Evolutionary conservation across 2,797 vertebrate genomes (phyloP).

Genomic region (Spinibarbus caldwelli): DNA sequence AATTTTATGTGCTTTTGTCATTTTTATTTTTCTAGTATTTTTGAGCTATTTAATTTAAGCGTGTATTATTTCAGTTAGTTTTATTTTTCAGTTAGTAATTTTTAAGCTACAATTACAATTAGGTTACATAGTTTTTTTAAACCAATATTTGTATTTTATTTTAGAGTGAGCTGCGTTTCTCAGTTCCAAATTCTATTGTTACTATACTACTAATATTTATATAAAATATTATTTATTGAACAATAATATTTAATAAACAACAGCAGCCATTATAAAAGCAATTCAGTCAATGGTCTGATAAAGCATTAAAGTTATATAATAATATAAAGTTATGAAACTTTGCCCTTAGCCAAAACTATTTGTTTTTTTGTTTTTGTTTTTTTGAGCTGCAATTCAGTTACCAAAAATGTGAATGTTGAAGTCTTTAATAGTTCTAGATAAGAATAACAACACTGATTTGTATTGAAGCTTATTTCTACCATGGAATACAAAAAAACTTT

Average conservation of each 20-base stretch:
- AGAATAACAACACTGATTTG: background rate
- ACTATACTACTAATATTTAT: background rate
- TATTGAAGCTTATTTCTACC: background rate
- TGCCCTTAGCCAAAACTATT: too few relatives aligned
- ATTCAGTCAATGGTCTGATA: background rate
- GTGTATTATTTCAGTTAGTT: too few relatives aligned
- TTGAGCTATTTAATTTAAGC: background rate
- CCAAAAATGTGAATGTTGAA: background rate
- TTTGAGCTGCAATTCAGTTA: background rate
- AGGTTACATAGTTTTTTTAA: too few relatives aligned
- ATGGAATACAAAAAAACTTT: too few relatives aligned
- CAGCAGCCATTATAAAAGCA: background rate
- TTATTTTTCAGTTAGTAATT: too few relatives aligned
- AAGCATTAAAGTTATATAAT: too few relatives aligned
- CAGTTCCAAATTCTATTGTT: background rate
- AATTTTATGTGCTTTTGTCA: background rate
- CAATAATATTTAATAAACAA: background rate
- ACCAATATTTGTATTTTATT: too few relatives aligned
- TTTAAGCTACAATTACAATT: too few relatives aligned
- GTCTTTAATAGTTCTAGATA: background rate
- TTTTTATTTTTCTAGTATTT: background rate
- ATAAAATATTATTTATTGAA: background rate
- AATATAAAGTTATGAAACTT: background rate
- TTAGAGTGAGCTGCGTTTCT: background rate
- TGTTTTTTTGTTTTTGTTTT: too few relatives aligned